These are phyloP conservation scores for Cyprinodon diabolis DNA, from an alignment of 2,797 vertebrate species.

Conservation along the genomic window DNA sequence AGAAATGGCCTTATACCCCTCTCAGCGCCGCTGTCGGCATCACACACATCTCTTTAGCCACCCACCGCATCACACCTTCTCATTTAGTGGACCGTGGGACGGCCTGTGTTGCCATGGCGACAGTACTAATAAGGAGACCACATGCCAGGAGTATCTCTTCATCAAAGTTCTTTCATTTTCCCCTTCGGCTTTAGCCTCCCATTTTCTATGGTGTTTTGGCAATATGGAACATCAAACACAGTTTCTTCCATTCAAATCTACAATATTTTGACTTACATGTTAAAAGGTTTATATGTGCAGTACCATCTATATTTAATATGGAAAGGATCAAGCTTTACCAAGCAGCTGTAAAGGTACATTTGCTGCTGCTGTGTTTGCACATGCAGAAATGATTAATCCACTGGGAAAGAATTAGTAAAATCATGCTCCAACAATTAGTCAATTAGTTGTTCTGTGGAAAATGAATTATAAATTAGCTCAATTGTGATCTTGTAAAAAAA, in stretches of 20 bases:
- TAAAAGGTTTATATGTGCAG: slow-evolving; percentile 1
- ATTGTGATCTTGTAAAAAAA: neutral
- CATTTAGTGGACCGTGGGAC: slow-evolving; percentile 61
- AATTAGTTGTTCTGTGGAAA: slow-evolving; percentile 23
- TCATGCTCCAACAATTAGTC: slow-evolving; percentile 18
- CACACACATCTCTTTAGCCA: slow-evolving; percentile 53
- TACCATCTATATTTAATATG: slow-evolving; percentile 8
- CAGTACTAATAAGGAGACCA: slow-evolving; percentile 63
- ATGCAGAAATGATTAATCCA: slow-evolving; percentile 27
- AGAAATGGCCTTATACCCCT: slow-evolving; percentile 48
- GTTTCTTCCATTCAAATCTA: slow-evolving; percentile 18
- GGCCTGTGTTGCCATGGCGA: slow-evolving; percentile 69
- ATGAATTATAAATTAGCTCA: slow-evolving; percentile 12
- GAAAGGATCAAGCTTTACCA: slow-evolving; percentile 2
- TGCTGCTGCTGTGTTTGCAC: slow-evolving; percentile 8
- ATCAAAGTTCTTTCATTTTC: slow-evolving; percentile 22
- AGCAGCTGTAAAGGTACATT: slow-evolving; percentile 17
- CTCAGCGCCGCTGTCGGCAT: slow-evolving; percentile 44
- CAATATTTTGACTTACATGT: slow-evolving; percentile 21
- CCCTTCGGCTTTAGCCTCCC: slow-evolving; percentile 10
- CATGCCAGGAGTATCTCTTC: slow-evolving; percentile 44
- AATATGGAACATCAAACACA: slow-evolving; percentile 16
- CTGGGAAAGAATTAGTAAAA: slow-evolving; percentile 18
- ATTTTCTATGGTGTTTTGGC: slow-evolving; percentile 6
- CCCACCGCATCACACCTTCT: slow-evolving; percentile 45